Conservation (phyloP, 2,113 vertebrate species). For the Passer domesticus region DNA sequence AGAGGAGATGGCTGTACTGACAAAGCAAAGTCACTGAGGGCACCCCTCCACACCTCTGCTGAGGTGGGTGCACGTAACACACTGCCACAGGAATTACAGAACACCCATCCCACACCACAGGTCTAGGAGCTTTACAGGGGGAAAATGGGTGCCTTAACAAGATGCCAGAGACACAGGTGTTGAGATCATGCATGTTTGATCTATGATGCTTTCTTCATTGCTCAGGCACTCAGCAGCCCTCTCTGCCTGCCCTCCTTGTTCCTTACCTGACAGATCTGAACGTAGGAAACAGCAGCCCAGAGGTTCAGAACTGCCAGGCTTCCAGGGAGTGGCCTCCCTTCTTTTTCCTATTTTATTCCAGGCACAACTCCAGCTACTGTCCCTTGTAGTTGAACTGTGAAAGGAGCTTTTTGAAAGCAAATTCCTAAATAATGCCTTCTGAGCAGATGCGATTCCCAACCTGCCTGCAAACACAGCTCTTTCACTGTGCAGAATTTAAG, state of each 20-base stretch:
- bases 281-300: neutral
- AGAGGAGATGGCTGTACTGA: neutral
- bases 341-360: constrained; percentile 43
- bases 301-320: neutral
- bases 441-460: constrained; percentile 15
- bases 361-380: constrained; percentile 50
- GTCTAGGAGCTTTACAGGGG: neutral
- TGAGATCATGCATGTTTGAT: neutral
- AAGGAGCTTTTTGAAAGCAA: constrained; percentile 48
- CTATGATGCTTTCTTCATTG: neutral
- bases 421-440: constrained; percentile 57
- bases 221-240: neutral
- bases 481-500: neutral
- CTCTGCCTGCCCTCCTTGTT: neutral
- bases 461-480: constrained; percentile 27
- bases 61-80: accelerated
- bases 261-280: accelerated
- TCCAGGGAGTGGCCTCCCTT: neutral
- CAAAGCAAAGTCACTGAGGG: neutral
- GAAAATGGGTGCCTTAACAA: neutral
- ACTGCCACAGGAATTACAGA: accelerated
- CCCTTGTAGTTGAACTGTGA: constrained; percentile 41
- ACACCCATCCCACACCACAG: neutral
- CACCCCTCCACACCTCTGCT: neutral
- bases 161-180: neutral